Percentiles rank a stretch among this genome's conserved stretches.
These are phyloP conservation scores for Ctenosaura bakeri DNA, from an alignment of 2,797 vertebrate genomes.

Conservation along the genomic window DNA sequence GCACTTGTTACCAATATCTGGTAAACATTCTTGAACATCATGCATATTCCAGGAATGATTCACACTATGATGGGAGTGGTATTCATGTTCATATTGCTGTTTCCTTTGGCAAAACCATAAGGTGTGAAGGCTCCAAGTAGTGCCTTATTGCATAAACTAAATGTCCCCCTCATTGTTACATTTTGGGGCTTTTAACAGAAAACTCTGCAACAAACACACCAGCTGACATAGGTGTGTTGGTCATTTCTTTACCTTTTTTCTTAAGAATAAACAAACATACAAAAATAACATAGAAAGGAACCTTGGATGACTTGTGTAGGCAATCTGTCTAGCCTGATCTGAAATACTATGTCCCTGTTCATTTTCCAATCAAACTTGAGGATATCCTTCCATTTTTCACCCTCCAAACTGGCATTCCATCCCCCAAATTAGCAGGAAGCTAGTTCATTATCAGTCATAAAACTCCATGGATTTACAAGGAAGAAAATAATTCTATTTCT, in stretches of 20 bases:
- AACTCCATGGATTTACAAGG: background rate
- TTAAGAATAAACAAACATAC: too few species aligned
- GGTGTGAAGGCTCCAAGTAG: background rate
- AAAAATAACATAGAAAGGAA: too few species aligned
- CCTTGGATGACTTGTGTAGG: too few species aligned
- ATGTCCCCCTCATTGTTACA: background rate
- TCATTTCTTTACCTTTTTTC: background rate
- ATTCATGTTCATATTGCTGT: background rate
- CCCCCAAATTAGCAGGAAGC: background rate
- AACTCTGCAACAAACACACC: background rate
- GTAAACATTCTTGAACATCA: background rate
- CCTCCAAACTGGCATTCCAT: background rate
- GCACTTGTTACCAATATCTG: background rate
- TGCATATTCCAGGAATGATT: background rate
- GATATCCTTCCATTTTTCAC: too few species aligned
- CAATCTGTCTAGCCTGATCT: too few species aligned
- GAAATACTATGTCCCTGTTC: too few species aligned
- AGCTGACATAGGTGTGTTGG: background rate
- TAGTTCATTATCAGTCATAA: background rate
- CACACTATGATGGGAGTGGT: background rate
- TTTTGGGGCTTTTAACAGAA: background rate
- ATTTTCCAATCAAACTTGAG: too few species aligned
- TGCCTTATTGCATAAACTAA: background rate
- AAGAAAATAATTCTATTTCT: conserved; percentile 3
- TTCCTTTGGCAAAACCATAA: background rate